phyloP scores from a whole-genome alignment of 2,888 invertebrate genomes.

The Callimorpha dominula region DNA sequence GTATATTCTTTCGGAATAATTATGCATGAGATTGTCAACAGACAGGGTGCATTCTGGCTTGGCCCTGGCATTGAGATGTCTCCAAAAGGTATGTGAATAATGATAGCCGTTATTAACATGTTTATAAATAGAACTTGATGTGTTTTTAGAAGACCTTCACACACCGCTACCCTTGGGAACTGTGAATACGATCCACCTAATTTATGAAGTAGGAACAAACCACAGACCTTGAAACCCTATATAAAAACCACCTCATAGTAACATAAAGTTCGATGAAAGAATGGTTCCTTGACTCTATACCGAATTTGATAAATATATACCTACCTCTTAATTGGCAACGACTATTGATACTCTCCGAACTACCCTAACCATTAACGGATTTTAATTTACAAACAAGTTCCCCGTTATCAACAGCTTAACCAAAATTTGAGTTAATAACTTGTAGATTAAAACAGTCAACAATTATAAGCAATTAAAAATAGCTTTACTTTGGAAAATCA shows the following conservation, averaged over 20 bases:
- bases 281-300: not conserved
- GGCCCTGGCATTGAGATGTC: slow-evolving; percentile 88
- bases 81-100: slow-evolving; percentile 88
- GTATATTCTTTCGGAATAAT: slow-evolving; percentile 98
- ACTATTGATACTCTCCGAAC: not conserved
- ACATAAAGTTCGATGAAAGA: not conserved
- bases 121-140: no score
- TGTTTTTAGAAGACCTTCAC: no score
- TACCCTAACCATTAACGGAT: not conserved
- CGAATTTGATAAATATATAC: not conserved
- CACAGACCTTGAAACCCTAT: not conserved
- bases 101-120: no score
- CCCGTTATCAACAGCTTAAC: not conserved
- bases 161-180: not conserved
- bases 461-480: not conserved
- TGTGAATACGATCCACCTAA: no score
- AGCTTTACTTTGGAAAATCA: not conserved
- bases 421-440: not conserved
- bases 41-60: slow-evolving; percentile 95
- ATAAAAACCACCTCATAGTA: not conserved
- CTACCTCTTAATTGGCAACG: not conserved
- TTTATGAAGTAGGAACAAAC: not conserved
- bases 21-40: slow-evolving; percentile 96
- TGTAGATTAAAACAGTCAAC: not conserved
- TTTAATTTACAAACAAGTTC: not conserved